A percentile compares a stretch with the other conserved stretches of the same genome.
These are phyloP conservation scores for Helicolenus hilgendorfi DNA, from an alignment of 2,797 vertebrate genomes.

Conservation along the genomic window DNA sequence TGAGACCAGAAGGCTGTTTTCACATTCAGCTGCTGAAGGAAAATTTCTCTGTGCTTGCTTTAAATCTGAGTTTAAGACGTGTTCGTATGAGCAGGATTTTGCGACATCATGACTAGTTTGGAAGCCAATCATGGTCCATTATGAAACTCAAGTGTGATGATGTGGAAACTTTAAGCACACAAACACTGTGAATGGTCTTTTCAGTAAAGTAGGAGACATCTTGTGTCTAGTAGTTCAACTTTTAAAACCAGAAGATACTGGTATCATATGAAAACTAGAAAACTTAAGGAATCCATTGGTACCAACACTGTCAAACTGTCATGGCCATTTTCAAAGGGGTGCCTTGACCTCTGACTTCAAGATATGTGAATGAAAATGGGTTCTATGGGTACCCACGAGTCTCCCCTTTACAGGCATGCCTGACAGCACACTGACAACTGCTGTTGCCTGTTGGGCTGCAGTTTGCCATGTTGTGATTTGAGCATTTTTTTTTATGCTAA, in stretches of 20 bases:
- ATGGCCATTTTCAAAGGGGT: no score
- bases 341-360: no score
- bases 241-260: no score
- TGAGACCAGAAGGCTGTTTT: background rate
- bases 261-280: no score
- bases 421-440: no score
- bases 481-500: no score
- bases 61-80: background rate
- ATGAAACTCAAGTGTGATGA: background rate
- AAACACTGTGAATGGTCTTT: background rate
- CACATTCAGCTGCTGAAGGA: background rate
- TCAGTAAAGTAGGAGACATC: background rate
- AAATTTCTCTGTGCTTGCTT: background rate
- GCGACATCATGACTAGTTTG: background rate
- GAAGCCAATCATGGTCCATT: background rate
- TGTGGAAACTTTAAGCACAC: background rate
- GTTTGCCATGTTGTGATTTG: no score
- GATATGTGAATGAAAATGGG: no score
- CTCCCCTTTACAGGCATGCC: accelerated
- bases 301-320: no score
- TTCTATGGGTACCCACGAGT: no score
- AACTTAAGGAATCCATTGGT: no score
- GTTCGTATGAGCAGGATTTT: background rate
- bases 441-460: no score
- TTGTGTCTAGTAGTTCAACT: background rate